Evolutionary conservation across 2,888 invertebrate genomes (phyloP), one percentile per base, ranked within the genome.

Genomic region (Hypena proboscidalis): DNA sequence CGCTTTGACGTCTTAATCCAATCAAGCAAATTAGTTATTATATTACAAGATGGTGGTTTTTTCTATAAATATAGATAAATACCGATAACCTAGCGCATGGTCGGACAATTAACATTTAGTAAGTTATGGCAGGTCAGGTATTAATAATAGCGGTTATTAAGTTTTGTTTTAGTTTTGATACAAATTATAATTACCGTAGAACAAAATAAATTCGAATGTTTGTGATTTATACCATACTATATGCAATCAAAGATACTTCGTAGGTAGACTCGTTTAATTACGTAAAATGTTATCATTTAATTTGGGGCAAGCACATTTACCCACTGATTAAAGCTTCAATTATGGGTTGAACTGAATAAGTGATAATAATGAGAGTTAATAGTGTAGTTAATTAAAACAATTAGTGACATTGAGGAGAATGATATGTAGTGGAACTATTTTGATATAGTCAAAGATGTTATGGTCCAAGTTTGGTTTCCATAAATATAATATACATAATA

Each of bases 1-100:
- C 75, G 70, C 80, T 83, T 85, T 86, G 85, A 90, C 85, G 83
- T 89, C 90, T 88, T 85, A 89, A 90, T 90, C 85, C 80, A 87
- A 88, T 87, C 88, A 85, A 68, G 70, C 61, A 75, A 85, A 85
- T 85, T 85, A 78, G 78, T 81, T 80, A 77, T 82, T 75, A 72
- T 65, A 75, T 80, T 80, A 79, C 75, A 77, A 74, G 60, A 69
- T 62, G 67, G 67, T 74, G 70, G 70, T 83, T 74, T 70, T 44
- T 29, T 8, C 34, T 64, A 51, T 39, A 43, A 30, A 36, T 27
- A 38, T 8, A 22, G 10, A 33, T 43, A 43, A 25, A 27, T 34
- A 23, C 8, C 8, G 10, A 34, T 30, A 39, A 29, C 8, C 8
- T 38, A 65, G 68, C 64, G 65, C 60, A 69, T 74, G 72, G 67